Conservation (phyloP, 2,113 vertebrate genomes). For the Saccopteryx leptura region DNA sequence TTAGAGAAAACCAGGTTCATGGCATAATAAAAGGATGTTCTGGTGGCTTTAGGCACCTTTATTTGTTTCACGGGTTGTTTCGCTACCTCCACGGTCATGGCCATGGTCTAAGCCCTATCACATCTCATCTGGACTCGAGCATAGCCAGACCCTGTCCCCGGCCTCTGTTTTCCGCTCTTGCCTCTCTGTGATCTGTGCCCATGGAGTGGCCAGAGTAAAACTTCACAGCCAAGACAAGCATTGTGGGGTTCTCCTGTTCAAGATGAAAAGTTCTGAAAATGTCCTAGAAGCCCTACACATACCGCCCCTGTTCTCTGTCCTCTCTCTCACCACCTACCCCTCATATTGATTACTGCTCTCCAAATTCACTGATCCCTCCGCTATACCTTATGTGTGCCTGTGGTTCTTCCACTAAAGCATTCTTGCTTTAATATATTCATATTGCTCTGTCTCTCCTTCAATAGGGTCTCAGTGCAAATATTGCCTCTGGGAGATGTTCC, state of each 20-base stretch:
- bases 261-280: neutral
- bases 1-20: neutral
- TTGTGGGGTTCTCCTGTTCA: neutral
- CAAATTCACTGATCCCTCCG: neutral
- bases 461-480: neutral
- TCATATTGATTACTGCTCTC: neutral
- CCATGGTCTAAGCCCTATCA: neutral
- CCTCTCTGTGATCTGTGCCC: neutral
- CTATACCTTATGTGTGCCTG: rapidly evolving
- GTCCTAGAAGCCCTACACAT: neutral
- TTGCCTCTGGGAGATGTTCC: neutral
- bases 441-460: neutral
- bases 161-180: rapidly evolving
- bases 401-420: neutral
- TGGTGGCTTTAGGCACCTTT: neutral
- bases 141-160: neutral
- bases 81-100: rapidly evolving
- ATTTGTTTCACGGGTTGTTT: neutral
- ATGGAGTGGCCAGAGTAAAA: neutral
- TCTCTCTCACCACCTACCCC: neutral
- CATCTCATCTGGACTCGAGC: neutral
- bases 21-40: neutral
- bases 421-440: neutral
- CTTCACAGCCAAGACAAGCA: neutral
- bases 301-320: neutral